These are phyloP conservation scores for Pristionchus maxplancki DNA, from an alignment of 2,888 invertebrate genomes.

Conservation along the genomic window DNA sequence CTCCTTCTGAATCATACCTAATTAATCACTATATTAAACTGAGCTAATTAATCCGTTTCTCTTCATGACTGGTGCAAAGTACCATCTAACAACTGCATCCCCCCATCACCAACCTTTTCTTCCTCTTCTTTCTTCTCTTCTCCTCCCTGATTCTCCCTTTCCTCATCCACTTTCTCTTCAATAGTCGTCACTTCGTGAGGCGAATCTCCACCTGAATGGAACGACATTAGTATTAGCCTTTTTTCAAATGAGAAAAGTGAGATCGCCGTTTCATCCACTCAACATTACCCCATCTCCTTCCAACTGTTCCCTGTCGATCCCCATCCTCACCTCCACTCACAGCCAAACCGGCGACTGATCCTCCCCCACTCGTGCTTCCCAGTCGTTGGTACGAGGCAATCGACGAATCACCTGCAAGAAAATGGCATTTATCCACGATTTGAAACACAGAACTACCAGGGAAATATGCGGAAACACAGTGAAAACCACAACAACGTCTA, in stretches of 20 bases:
- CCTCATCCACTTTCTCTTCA: conserved; percentile 1
- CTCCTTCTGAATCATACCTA: neutral
- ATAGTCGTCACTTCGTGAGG: conserved; percentile 21
- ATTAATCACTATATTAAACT: neutral
- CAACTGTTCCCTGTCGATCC: neutral
- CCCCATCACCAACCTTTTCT: neutral
- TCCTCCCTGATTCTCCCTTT: conserved; percentile 40
- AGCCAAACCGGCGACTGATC: neutral
- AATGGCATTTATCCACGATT: neutral
- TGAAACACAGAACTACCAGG: too few relatives aligned
- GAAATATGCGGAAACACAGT: too few relatives aligned
- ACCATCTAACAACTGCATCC: too few relatives aligned
- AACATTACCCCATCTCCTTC: neutral
- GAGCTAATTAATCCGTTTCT: neutral
- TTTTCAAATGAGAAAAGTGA: neutral
- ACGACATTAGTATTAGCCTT: neutral
- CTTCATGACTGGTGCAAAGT: too few relatives aligned
- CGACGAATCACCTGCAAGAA: conserved; percentile 39
- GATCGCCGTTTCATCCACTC: neutral
- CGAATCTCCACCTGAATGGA: neutral
- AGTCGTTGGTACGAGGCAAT: conserved; percentile 16
- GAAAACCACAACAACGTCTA: too few relatives aligned
- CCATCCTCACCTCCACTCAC: neutral
- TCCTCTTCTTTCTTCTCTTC: neutral
- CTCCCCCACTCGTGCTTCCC: conserved; percentile 28